phyloP scores from a whole-genome alignment of 1,140 invertebrate genomes.

The Brachionus sp. region DNA sequence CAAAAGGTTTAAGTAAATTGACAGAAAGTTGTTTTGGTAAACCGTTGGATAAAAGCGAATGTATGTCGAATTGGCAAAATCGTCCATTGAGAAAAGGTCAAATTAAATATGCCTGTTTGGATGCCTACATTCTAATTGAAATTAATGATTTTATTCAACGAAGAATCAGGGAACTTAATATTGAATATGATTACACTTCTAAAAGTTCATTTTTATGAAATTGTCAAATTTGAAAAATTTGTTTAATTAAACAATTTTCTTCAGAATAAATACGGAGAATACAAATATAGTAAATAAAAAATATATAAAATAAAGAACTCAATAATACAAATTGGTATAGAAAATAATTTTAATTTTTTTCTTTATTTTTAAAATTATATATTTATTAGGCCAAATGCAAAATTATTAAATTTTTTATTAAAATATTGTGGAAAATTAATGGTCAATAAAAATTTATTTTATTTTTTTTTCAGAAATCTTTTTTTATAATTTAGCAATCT shows the following conservation, averaged over 20 bases:
- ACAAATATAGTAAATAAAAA: no score
- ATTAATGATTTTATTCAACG: constrained; percentile 31
- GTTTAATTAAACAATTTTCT: background rate
- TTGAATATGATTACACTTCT: background rate
- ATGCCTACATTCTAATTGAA: constrained; percentile 28
- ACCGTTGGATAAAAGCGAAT: constrained; percentile 41
- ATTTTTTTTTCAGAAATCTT: background rate
- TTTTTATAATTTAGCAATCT: background rate
- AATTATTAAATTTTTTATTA: background rate
- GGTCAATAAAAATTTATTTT: background rate
- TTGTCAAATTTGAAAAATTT: background rate
- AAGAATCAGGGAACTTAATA: constrained; percentile 24
- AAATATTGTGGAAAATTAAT: no score
- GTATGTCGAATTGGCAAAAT: constrained; percentile 39
- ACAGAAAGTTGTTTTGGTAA: constrained; percentile 17
- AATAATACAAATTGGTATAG: no score
- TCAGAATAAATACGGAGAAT: background rate
- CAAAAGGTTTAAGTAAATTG: constrained; percentile 37
- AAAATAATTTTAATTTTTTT: no score
- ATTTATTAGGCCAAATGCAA: background rate
- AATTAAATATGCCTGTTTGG: constrained; percentile 29
- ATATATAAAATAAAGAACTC: no score
- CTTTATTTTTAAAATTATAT: no score
- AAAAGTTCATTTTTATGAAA: constrained; percentile 8
- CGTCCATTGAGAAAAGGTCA: constrained; percentile 21